Base-by-base conservation (phyloP, 2,113 vertebrate genomes). In the Pseudorhombus dupliciocellatus region DNA sequence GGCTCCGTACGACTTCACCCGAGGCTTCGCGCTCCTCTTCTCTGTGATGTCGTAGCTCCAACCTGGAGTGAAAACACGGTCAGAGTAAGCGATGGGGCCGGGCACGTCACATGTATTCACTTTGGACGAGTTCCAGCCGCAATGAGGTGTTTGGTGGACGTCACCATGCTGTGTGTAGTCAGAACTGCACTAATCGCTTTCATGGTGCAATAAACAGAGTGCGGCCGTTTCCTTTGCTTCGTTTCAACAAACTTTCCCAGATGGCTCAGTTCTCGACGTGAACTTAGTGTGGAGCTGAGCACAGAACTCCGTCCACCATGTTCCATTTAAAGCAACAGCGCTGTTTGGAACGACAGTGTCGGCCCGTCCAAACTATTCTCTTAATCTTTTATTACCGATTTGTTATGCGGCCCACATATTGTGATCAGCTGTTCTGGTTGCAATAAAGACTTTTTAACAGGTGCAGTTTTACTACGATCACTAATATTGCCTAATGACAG, bases 1-100 rank as follows among this genome's bases (percentile, higher is more conserved):
- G 81, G 95, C 95, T 21, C 95, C 97, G 0, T 99, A 99, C 85
- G 97, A 99, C 90, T 98, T 99, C 84, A 94, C 95, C 91, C 95
- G 96, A 70, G 96, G 96, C 92, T 97, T 97, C 40, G 95, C 92
- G 87, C 82, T 92, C 88, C 90, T 96, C 90, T 90, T 96, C 88
- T 99, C 96, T 61, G 96, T 94, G 77, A 98, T 37, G 1, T 98
- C 95, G 54, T 97, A 98, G 92, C 93, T 97, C 98, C 98, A 99
- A 85, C 97, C 98, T 99, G 92, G 80, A 77, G 89, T 73, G 75
- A 16, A 88, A 90, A 86, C 79, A 85, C 40, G 4, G 83, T 50
- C 5, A 34, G 82, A 57, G 84, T 78, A 66, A 91, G 77, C 59
- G 73, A 88, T 68, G 75, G 54, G 62, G 54, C 15, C 4, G 5